These are phyloP conservation scores for Parascotia fuliginaria DNA, from an alignment of 2,888 invertebrate genomes.

Conservation along the genomic window DNA sequence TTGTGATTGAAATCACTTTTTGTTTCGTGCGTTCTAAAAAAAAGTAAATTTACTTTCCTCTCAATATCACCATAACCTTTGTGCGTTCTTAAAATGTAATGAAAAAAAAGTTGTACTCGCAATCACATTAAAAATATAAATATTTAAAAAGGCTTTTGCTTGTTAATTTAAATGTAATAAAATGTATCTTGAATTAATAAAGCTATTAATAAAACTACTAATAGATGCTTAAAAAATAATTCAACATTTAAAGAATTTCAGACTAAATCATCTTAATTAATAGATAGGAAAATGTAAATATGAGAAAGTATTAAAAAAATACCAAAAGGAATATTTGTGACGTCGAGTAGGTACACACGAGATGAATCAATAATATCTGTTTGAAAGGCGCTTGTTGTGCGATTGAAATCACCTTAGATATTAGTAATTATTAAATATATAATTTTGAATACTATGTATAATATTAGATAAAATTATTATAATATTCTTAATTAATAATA, in stretches of 20 bases:
- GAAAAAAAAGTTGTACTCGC: not conserved
- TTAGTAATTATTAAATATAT: not conserved
- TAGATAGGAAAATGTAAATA: no score
- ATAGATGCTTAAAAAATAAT: no score
- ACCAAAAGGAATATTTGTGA: not conserved
- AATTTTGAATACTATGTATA: not conserved
- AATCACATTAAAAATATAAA: not conserved
- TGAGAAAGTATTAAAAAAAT: no score
- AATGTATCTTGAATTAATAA: no score
- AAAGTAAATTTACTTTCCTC: not conserved
- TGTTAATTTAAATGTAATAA: no score
- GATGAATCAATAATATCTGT: not conserved
- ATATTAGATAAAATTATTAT: not conserved
- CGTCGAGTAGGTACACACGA: not conserved
- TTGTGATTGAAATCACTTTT: not conserved
- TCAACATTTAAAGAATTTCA: no score
- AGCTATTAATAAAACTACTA: no score
- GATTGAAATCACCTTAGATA: not conserved
- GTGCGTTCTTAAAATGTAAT: not conserved
- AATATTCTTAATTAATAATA: not conserved
- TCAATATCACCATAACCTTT: not conserved
- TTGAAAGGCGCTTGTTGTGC: conserved; percentile 1
- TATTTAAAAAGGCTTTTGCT: not conserved
- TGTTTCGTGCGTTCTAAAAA: not conserved
- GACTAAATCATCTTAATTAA: no score